Percentiles rank a stretch among this genome's conserved stretches.
Evolutionary conservation across 1,140 invertebrate species (phyloP).

Genomic region (Scaptomyza pallida): DNA sequence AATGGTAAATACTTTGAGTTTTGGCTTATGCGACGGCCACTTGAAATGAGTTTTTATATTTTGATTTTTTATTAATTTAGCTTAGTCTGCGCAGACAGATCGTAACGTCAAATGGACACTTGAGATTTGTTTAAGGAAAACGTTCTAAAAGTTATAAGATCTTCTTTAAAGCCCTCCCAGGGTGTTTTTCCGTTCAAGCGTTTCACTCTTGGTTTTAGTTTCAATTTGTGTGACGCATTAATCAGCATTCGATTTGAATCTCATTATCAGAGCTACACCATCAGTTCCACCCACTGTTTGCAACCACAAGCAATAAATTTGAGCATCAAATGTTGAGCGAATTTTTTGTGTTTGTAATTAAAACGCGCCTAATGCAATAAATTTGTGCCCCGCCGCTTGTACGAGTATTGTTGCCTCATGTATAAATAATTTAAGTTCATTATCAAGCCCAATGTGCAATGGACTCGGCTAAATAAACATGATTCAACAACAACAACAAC

Average conservation of each 20-base stretch:
- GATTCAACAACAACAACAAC: background rate
- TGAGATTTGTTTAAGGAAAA: too few relatives aligned
- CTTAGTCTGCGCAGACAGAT: too few relatives aligned
- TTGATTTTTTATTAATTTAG: conserved; percentile 11
- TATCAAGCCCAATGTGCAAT: conserved; percentile 30
- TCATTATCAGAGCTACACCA: conserved; percentile 53
- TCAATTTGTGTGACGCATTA: conserved; percentile 73
- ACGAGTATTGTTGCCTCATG: conserved; percentile 32
- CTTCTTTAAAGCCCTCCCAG: too few relatives aligned
- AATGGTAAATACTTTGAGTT: conserved; percentile 35
- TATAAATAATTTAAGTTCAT: conserved; percentile 48
- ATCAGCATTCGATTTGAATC: conserved; percentile 76
- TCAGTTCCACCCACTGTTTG: conserved; percentile 6
- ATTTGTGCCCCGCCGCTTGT: conserved; percentile 41
- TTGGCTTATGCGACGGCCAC: conserved; percentile 2
- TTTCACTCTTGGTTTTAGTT: conserved; percentile 55
- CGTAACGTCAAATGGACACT: background rate
- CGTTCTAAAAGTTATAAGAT: too few relatives aligned
- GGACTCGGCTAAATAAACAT: conserved; percentile 24
- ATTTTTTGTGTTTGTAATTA: conserved; percentile 77
- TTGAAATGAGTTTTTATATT: conserved; percentile 4
- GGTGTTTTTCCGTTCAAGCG: too few relatives aligned
- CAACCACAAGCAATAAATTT: conserved; percentile 64
- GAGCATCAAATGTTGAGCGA: conserved; percentile 75
- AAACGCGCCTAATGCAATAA: conserved; percentile 66